These are phyloP conservation scores for Rhagonycha lutea DNA, from an alignment of 2,888 invertebrate species.

Conservation along the genomic window DNA sequence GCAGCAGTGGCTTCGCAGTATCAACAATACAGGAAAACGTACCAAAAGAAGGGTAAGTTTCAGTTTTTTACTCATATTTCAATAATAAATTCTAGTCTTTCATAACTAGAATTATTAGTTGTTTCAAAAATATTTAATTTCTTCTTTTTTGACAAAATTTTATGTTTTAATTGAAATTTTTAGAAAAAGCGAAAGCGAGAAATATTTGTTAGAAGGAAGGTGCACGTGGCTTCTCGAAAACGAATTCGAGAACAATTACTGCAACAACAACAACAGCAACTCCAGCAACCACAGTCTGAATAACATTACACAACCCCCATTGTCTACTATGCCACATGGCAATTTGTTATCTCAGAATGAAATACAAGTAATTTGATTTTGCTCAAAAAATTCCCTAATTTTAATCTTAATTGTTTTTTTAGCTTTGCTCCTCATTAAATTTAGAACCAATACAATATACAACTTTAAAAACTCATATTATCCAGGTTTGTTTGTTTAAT, in stretches of 20 bases:
- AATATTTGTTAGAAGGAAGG: slow-evolving; percentile 86
- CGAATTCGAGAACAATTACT: slow-evolving; percentile 63
- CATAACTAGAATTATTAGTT: too few species aligned
- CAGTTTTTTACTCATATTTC: neutral
- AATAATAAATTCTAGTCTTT: slow-evolving; percentile 3
- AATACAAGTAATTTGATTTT: slow-evolving; percentile 63
- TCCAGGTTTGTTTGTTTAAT: slow-evolving; percentile 59
- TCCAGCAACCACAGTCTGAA: slow-evolving; percentile 55
- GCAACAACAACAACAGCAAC: slow-evolving; percentile 53
- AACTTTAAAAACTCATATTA: slow-evolving; percentile 83
- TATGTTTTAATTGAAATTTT: slow-evolving; percentile 18
- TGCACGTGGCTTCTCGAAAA: slow-evolving; percentile 75
- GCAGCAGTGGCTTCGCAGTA: slow-evolving; percentile 79
- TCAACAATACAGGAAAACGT: slow-evolving; percentile 60
- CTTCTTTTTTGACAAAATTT: too few species aligned
- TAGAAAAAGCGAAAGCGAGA: slow-evolving; percentile 77
- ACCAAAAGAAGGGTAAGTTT: slow-evolving; percentile 65
- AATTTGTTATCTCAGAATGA: slow-evolving; percentile 68
- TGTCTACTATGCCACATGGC: slow-evolving; percentile 36
- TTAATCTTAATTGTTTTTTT: slow-evolving; percentile 44
- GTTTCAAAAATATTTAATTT: too few species aligned
- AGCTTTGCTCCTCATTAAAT: slow-evolving; percentile 77
- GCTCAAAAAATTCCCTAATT: neutral
- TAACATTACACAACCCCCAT: slow-evolving; percentile 34
- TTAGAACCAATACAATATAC: slow-evolving; percentile 87